Conservation (phyloP, 1,140 invertebrate genomes). For the Sycophaga agraensis region DNA sequence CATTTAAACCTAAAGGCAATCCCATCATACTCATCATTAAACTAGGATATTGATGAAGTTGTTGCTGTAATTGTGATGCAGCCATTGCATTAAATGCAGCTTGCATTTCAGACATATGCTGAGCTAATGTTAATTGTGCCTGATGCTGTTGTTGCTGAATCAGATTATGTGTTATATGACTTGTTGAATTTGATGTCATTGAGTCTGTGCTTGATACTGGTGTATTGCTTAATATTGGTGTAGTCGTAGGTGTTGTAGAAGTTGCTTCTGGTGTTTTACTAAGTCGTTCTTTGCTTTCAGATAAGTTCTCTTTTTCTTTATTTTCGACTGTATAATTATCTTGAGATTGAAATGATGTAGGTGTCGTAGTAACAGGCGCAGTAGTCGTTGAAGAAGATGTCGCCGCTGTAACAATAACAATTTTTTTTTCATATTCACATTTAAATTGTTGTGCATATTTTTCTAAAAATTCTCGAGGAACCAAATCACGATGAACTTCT, state of each 20-base stretch:
- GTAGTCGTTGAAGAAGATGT: slow-evolving; percentile 62
- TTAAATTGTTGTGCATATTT: slow-evolving; percentile 90
- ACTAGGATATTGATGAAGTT: slow-evolving; percentile 64
- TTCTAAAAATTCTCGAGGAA: slow-evolving; percentile 86
- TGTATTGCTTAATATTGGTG: slow-evolving; percentile 63
- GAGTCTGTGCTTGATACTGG: slow-evolving; percentile 64
- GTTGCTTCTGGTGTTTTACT: slow-evolving; percentile 60
- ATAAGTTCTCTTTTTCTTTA: slow-evolving; percentile 60
- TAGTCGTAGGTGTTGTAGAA: slow-evolving; percentile 66
- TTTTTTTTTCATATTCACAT: slow-evolving; percentile 81
- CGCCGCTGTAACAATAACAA: slow-evolving; percentile 67
- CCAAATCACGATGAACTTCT: slow-evolving; percentile 89
- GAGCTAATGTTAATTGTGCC: slow-evolving; percentile 66
- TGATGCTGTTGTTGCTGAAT: slow-evolving; percentile 45
- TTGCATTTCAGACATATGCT: slow-evolving; percentile 83
- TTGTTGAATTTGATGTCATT: slow-evolving; percentile 55
- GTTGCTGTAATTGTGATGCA: slow-evolving; percentile 78
- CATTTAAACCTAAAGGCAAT: slow-evolving; percentile 80
- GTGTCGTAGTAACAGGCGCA: slow-evolving; percentile 63
- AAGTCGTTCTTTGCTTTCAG: slow-evolving; percentile 50
- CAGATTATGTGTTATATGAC: slow-evolving; percentile 55
- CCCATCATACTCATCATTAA: slow-evolving; percentile 72
- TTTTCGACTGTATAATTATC: slow-evolving; percentile 49
- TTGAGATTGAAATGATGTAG: slow-evolving; percentile 45
- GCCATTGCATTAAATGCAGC: slow-evolving; percentile 83